Base-by-base conservation (phyloP, 1,140 invertebrate genomes). In the Pseudomyrmex sp. region DNA sequence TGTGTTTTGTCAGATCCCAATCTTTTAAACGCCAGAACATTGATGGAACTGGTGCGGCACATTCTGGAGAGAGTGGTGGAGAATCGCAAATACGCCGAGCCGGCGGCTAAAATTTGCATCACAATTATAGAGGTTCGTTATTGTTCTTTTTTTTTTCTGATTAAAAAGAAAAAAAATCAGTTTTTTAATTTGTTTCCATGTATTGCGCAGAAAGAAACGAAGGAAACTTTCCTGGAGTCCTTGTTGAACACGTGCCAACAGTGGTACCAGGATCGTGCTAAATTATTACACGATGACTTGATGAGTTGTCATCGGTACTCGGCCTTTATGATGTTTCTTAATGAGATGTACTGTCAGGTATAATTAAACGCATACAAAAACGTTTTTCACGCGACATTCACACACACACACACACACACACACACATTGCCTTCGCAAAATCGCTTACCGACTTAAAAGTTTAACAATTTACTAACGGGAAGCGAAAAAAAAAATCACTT, bases 161-260 rank as follows among this genome's bases (percentile, higher is more conserved):
- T 35, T 35, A 35, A 1, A 23, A 23, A 35, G 35, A 35, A 35
- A 35, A 35, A 5, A 35, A 35, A 35, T 7, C 4, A 35, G 4
- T 23, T 1, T 5, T 59, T 59, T 20, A 20, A 59, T 18, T 1
- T 15, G 56, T 35, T 35, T 0, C 15, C 12, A 1, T 20, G 35
- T n/a, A 23, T 65, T 84, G 84, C 91, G n/a, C 89, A 96, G 95
- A 97, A 96, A 94, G 98, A 98, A 94, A 96, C 96, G 83, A 97
- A 96, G 86, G 97, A 98, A 93, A 98, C 98, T 23, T 98, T 98
- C 92, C 94, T 98, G 72, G 98, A 98, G 94, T 97, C 97, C 9
- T 94, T 98, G 70, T 94, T 98, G 68, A 98, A 98, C 93, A 98
- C 96, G 15, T 98, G 97, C 91, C 97, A 98, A 91, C 97, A 98